Conservation (phyloP, 2,888 invertebrate species). For the Iselma pallidipennis region DNA sequence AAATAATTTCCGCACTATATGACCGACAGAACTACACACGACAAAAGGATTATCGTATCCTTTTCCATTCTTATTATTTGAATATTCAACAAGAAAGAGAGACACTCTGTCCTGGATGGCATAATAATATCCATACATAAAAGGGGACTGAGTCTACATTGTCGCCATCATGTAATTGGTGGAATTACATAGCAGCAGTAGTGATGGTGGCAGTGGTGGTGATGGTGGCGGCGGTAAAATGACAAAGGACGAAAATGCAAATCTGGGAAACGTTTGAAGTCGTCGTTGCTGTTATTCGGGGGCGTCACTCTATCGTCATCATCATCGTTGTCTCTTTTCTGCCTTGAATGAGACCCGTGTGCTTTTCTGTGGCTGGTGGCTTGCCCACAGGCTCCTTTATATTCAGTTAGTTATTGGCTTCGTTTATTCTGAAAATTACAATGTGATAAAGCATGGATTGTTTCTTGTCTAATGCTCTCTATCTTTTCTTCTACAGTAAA, state of each 20-base stretch:
- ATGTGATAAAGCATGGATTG: slow-evolving; percentile 41
- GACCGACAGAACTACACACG: slow-evolving; percentile 45
- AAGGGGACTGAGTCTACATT: neutral
- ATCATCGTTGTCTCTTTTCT: no score
- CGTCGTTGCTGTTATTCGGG: neutral
- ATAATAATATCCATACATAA: neutral
- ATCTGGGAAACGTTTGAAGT: slow-evolving; percentile 34
- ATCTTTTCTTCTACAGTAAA: neutral
- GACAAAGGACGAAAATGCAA: slow-evolving; percentile 44
- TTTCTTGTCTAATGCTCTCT: neutral
- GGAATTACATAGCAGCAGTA: neutral
- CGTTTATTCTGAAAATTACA: slow-evolving; percentile 48
- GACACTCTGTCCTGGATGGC: no score
- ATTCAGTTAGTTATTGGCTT: slow-evolving; percentile 47
- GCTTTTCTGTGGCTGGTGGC: slow-evolving; percentile 11
- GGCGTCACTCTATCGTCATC: neutral
- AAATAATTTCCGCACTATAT: slow-evolving; percentile 46
- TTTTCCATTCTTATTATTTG: neutral
- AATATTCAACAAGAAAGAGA: neutral
- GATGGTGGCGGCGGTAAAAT: slow-evolving; percentile 42
- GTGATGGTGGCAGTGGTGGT: no score
- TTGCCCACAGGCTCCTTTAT: slow-evolving; percentile 43
- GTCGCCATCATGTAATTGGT: neutral
- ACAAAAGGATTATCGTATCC: slow-evolving; percentile 32
- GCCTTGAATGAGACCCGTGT: slow-evolving; percentile 32